Percentiles rank a stretch among this genome's conserved stretches.
Evolutionary conservation across 1,140 invertebrate species (phyloP).

Genomic region (Polypedilum vanderplanki): DNA sequence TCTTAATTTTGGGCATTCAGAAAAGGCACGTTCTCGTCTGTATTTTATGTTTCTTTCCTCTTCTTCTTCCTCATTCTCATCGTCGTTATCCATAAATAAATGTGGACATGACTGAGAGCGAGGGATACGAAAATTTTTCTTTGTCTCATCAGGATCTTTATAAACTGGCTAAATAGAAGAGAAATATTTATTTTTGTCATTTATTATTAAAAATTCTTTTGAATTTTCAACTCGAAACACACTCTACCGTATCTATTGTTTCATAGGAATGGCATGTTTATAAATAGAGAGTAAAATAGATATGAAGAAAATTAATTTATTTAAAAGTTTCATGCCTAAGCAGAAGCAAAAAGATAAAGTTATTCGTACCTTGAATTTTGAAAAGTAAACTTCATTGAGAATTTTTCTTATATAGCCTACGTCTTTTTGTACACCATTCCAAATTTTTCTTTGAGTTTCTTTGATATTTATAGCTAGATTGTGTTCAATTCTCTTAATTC

Average conservation of each 20-base stretch:
- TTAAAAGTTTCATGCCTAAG: slow-evolving; percentile 8
- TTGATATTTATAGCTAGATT: slow-evolving; percentile 66
- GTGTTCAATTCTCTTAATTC: slow-evolving; percentile 64
- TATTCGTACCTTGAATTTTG: slow-evolving; percentile 63
- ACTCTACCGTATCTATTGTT: too few species aligned
- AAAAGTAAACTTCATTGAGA: slow-evolving; percentile 69
- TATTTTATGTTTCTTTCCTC: slow-evolving; percentile 44
- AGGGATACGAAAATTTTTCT: slow-evolving; percentile 32
- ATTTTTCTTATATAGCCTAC: slow-evolving; percentile 63
- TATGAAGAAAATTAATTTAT: neutral
- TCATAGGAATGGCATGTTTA: neutral
- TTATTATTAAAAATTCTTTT: too few species aligned
- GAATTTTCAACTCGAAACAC: too few species aligned
- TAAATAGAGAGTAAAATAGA: slow-evolving; percentile 26
- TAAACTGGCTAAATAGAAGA: slow-evolving; percentile 38
- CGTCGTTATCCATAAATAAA: slow-evolving; percentile 48
- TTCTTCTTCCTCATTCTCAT: slow-evolving; percentile 44
- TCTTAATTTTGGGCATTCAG: slow-evolving; percentile 47
- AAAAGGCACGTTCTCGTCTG: slow-evolving; percentile 53
- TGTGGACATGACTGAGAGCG: slow-evolving; percentile 54
- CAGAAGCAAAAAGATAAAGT: neutral
- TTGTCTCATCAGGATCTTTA: slow-evolving; percentile 36
- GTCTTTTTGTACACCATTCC: slow-evolving; percentile 69
- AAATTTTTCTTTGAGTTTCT: slow-evolving; percentile 67
- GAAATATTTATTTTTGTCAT: neutral